These are phyloP conservation scores for Athrips mouffetella DNA, from an alignment of 2,888 invertebrate species.

Conservation along the genomic window DNA sequence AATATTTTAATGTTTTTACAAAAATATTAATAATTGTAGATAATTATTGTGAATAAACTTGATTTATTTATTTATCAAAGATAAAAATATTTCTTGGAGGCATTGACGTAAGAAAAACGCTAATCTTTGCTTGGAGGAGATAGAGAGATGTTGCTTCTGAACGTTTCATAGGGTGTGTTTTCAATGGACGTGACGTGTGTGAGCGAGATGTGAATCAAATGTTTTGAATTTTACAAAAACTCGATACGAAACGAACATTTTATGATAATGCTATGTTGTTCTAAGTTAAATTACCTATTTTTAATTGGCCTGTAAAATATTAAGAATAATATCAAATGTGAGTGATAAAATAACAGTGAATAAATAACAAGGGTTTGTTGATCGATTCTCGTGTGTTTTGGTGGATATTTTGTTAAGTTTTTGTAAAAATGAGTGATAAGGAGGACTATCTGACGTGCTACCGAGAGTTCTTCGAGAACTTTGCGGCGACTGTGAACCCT, in stretches of 20 bases:
- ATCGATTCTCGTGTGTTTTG: conserved; percentile 42
- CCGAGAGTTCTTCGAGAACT: conserved; percentile 84
- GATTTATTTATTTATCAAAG: too few relatives aligned
- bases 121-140: neutral
- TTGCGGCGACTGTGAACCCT: conserved; percentile 82
- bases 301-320: too few relatives aligned
- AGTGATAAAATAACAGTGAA: conserved; percentile 9
- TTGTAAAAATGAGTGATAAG: conserved; percentile 70
- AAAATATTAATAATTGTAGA: too few relatives aligned
- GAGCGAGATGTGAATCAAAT: conserved; percentile 54
- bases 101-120: too few relatives aligned
- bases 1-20: too few relatives aligned
- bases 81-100: too few relatives aligned
- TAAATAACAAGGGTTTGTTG: conserved; percentile 32
- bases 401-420: conserved; percentile 24
- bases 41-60: too few relatives aligned
- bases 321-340: neutral
- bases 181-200: conserved; percentile 36
- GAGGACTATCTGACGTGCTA: conserved; percentile 84
- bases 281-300: conserved; percentile 27
- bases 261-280: conserved; percentile 30
- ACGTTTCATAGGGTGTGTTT: conserved; percentile 17
- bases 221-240: conserved; percentile 53
- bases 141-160: conserved; percentile 13
- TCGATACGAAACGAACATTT: conserved; percentile 26